These are phyloP conservation scores for Octonoba sinensis DNA, from an alignment of 2,888 invertebrate genomes.

Conservation along the genomic window DNA sequence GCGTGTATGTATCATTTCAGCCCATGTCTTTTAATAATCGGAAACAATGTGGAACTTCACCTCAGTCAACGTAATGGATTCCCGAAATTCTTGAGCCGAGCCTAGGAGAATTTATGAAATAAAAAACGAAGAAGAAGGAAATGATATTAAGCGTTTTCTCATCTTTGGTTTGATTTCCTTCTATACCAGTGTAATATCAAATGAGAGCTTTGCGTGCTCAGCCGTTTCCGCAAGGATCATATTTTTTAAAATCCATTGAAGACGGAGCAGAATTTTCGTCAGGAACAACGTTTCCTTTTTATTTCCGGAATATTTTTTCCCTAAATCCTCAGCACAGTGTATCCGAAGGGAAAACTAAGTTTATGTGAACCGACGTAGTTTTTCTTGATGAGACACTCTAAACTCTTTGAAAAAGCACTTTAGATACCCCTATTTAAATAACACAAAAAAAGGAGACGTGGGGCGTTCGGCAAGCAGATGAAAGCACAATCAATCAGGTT, in stretches of 20 bases:
- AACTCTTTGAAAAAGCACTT: conserved; percentile 52
- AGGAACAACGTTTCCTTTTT: conserved; percentile 20
- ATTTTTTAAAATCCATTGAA: conserved; percentile 53
- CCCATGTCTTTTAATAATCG: neutral
- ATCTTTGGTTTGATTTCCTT: conserved; percentile 38
- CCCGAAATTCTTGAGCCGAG: conserved; percentile 3
- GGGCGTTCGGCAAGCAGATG: conserved; percentile 22
- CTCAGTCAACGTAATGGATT: conserved; percentile 18
- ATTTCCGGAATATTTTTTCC: conserved; percentile 4
- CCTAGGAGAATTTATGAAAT: conserved; percentile 21
- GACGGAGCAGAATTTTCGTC: conserved; percentile 41
- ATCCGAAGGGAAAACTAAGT: conserved; percentile 51
- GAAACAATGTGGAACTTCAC: neutral
- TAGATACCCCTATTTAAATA: conserved; percentile 34
- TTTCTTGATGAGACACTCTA: conserved; percentile 54
- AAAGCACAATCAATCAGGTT: conserved; percentile 54
- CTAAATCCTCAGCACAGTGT: conserved; percentile 25
- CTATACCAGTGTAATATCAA: conserved; percentile 42
- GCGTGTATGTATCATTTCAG: no score
- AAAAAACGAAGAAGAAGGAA: conserved; percentile 18
- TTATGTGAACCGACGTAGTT: conserved; percentile 37
- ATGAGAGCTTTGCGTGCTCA: conserved; percentile 50
- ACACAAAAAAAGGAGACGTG: conserved; percentile 32
- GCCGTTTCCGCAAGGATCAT: conserved; percentile 15
- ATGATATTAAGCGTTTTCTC: conserved; percentile 17